Base-by-base conservation (phyloP, 2,888 invertebrate genomes). In the Macrosiphum euphorbiae region DNA sequence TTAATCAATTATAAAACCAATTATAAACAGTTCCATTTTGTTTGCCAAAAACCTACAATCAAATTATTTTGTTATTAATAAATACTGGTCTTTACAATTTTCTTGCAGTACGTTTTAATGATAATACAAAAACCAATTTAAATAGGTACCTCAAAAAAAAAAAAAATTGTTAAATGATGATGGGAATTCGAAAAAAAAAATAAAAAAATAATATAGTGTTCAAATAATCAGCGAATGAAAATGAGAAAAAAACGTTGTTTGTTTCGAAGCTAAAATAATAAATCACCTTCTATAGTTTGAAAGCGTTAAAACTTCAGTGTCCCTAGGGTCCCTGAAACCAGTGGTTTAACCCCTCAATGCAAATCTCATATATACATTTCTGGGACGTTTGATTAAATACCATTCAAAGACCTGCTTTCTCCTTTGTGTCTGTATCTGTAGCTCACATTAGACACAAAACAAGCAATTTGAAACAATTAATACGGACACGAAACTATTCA, bases 311-410 rank as follows among this genome's bases (percentile, higher is more conserved):
- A 91, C 44, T 84, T 84, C 16, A 41, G 58, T 41, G 47, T 47
- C 85, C 35, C 91, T 1, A 44, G 85, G 44, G 44, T 44, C 11
- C 58, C 44, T 47, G 5, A n/a, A 58, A 91, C 85, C 91, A 24
- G 85, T 58, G 58, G 91, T 85, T 44, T 58, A 55, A 91, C 55
- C 85, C 20, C 58, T 85, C 85, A 44, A 91, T 91, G 91, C 44
- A 91, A 91, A 91, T 58, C 84, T 55, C 85, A n/a, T 47, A 41
- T 91, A 84, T 84, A 52, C n/a, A 24, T 58, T 86, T 44, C 55
- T 47, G 58, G 85, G 47, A 91, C 85, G 55, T 91, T 91, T 86
- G 85, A 91, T 86, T 58, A 91, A 86, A 86, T 86, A 41, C 91
- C 44, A 85, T 58, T 55, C 55, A 85, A 91, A 55, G 41, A 41